A percentile compares a stretch with the other conserved stretches of the same genome.
Conservation (phyloP, 1,140 invertebrate genomes). For the Diuraphis noxia region DNA sequence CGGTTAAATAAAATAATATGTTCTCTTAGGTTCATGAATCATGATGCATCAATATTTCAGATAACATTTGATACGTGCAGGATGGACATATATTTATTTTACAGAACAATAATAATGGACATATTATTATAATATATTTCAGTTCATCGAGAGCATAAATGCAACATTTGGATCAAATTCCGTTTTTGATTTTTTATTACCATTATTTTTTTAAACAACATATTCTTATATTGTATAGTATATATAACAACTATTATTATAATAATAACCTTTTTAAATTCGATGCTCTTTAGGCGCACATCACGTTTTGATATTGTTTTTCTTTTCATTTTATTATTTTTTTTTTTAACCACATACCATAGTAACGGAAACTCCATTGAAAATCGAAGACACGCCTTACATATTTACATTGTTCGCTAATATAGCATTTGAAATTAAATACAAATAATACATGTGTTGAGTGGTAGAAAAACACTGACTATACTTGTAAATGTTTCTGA, state of each 20-base stretch:
- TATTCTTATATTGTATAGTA: not conserved
- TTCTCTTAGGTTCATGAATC: not conserved
- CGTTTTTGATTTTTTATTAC: not conserved
- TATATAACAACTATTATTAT: not conserved
- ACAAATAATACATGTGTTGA: not conserved
- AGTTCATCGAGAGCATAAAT: not conserved
- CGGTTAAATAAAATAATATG: not conserved
- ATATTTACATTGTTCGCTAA: not conserved
- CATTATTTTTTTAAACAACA: not conserved
- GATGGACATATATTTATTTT: not conserved
- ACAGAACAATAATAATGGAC: not conserved
- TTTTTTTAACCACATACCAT: not conserved
- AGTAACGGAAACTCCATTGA: not conserved
- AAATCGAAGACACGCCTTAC: not conserved
- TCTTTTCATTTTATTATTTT: not conserved
- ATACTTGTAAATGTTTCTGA: not conserved
- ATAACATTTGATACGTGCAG: not conserved
- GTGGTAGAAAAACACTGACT: not conserved
- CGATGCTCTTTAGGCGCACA: not conserved
- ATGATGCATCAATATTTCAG: not conserved
- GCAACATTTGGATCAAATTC: not conserved
- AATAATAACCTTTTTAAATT: not conserved
- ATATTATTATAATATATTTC: not conserved
- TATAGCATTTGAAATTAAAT: not conserved
- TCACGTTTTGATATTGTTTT: constrained; percentile 23